These are phyloP conservation scores for Hydrolagus affinis DNA, from an alignment of 2,113 vertebrate genomes.

Conservation along the genomic window DNA sequence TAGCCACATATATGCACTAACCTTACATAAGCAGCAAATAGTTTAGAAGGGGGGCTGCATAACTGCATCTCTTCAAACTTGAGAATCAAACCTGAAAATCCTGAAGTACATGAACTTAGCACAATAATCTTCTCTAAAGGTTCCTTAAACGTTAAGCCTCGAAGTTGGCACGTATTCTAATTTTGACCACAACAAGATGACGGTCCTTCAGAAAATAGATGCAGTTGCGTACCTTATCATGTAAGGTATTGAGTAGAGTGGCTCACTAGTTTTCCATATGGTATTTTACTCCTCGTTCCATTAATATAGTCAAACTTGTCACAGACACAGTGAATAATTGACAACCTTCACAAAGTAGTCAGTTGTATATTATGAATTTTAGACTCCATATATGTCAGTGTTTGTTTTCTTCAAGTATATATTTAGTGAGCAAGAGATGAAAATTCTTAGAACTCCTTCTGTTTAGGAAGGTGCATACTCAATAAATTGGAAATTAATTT, in stretches of 20 bases:
- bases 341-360: neutral
- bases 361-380: slow-evolving; percentile 4
- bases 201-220: neutral
- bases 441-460: neutral
- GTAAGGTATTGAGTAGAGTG: too few species aligned
- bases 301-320: neutral
- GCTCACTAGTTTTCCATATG: neutral
- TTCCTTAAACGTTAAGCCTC: neutral
- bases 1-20: neutral
- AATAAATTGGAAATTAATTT: slow-evolving; percentile 10
- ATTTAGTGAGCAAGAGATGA: neutral
- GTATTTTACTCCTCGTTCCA: neutral
- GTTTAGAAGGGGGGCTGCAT: neutral
- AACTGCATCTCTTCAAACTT: neutral
- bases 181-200: neutral
- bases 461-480: too few species aligned
- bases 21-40: neutral
- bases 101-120: neutral
- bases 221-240: neutral
- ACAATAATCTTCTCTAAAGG: neutral
- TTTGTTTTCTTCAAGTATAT: neutral
- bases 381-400: neutral
- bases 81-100: neutral
- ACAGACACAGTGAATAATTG: neutral
- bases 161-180: neutral